Evolutionary conservation across 2,113 vertebrate genomes (phyloP).

Genomic region (Danio rerio): GRCz12tu NC_133176.1:9077001-9077500

Average conservation of each 20-base stretch:
- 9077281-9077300: not conserved
- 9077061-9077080: constrained; percentile 13
- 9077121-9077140: constrained; percentile 32
- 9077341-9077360: not conserved
- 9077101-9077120: constrained; percentile 15
- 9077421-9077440: not conserved
- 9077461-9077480: not conserved
- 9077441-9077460: not conserved
- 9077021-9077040: constrained; percentile 5
- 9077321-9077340: not conserved
- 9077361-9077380: not conserved
- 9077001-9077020: not conserved
- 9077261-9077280: not conserved
- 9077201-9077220: constrained; percentile 4
- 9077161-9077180: constrained; percentile 3
- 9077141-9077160: constrained; percentile 1
- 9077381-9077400: not conserved
- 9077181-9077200: not conserved
- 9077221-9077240: not conserved
- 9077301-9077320: not conserved
- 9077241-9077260: not conserved
- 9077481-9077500: constrained; percentile 29
- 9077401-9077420: not conserved
- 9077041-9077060: not conserved
- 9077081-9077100: not conserved